phyloP scores from a whole-genome alignment of 2,888 invertebrate genomes.

The Trissonchulus latispiculum region DNA sequence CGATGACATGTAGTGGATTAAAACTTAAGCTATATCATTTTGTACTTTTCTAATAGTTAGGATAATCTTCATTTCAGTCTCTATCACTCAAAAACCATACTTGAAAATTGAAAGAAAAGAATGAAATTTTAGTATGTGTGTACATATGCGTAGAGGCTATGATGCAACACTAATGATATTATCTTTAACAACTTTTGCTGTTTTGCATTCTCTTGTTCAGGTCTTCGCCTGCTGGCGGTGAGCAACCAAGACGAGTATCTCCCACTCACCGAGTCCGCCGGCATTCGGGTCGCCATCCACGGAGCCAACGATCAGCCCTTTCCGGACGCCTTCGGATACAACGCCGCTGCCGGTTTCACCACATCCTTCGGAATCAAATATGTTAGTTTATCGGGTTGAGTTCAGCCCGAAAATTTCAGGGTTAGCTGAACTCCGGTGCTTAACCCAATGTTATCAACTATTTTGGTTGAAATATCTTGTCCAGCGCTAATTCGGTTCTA shows the following conservation, averaged over 20 bases:
- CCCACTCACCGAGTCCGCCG: slow-evolving; percentile 43
- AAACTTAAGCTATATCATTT: not conserved
- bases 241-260: slow-evolving; percentile 34
- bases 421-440: too few species aligned
- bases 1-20: not conserved
- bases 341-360: slow-evolving; percentile 36
- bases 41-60: too few species aligned
- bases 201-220: slow-evolving; percentile 17
- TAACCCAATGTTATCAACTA: too few species aligned
- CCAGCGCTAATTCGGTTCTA: too few species aligned
- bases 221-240: slow-evolving; percentile 34
- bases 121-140: too few species aligned
- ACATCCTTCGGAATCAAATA: slow-evolving; percentile 40
- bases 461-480: too few species aligned
- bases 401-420: not conserved
- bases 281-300: slow-evolving; percentile 41
- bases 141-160: too few species aligned
- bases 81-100: too few species aligned
- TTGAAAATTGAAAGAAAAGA: too few species aligned
- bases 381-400: slow-evolving; percentile 30
- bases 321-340: slow-evolving; percentile 41
- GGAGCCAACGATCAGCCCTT: slow-evolving; percentile 37
- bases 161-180: too few species aligned
- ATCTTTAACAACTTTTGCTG: too few species aligned
- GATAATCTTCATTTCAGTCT: too few species aligned